phyloP scores from a whole-genome alignment of 2,113 vertebrate genomes.

The Campylomormyrus tamandua region DNA sequence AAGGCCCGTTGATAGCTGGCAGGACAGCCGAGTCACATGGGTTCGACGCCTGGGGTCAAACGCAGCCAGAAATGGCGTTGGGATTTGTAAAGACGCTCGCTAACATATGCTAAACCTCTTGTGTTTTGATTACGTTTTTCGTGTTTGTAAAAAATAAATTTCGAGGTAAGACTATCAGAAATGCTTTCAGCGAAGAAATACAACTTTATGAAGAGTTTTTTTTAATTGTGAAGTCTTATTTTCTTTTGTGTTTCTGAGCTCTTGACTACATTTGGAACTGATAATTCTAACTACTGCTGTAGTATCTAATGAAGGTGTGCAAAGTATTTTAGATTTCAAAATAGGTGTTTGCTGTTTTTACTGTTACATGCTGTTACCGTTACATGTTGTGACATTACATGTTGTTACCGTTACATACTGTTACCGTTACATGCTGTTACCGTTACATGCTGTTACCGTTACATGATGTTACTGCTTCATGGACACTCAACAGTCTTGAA shows the following conservation, averaged over 20 bases:
- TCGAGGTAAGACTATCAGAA: not conserved
- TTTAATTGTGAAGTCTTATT: not conserved
- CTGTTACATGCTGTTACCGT: not conserved
- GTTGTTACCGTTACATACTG: no score
- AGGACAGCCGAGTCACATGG: not conserved
- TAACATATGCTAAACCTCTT: not conserved
- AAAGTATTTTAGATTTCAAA: not conserved
- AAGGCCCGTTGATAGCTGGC: slow-evolving; percentile 4
- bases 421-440: no score
- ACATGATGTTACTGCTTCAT: not conserved
- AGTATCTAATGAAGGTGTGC: not conserved
- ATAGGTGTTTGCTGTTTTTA: not conserved
- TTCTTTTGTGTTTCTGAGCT: not conserved
- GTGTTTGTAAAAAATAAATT: not conserved
- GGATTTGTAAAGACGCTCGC: not conserved
- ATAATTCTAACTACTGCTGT: not conserved
- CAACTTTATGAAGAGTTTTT: not conserved
- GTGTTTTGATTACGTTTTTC: not conserved
- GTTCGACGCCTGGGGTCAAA: not conserved
- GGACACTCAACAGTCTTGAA: not conserved
- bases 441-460: not conserved
- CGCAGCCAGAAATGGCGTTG: not conserved
- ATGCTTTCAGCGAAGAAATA: not conserved
- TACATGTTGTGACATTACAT: not conserved
- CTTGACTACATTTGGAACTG: not conserved